These are phyloP conservation scores for Drosophila repleta DNA, from an alignment of 1,140 invertebrate genomes.

Conservation along the genomic window DNA sequence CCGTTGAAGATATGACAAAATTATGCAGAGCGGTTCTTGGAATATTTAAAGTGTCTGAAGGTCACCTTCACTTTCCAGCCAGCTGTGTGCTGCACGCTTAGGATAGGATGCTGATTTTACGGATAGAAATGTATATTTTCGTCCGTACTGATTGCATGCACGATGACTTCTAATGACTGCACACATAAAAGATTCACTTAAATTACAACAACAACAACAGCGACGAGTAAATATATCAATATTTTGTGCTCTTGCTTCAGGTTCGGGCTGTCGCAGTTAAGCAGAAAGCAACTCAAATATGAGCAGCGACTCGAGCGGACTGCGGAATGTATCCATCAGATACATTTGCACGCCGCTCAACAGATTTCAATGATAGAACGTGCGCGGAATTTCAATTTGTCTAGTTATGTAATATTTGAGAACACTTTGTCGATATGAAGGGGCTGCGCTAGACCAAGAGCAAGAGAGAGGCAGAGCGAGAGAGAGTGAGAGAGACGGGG, in stretches of 20 bases:
- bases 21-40: constrained; percentile 59
- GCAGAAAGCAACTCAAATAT: constrained; percentile 27
- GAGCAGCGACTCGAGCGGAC: constrained; percentile 17
- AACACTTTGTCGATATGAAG: constrained; percentile 29
- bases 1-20: constrained; percentile 51
- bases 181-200: constrained; percentile 17
- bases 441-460: not conserved
- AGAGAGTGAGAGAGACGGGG: not conserved
- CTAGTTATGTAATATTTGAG: constrained; percentile 73
- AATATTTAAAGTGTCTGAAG: constrained; percentile 44
- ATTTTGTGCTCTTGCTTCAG: constrained; percentile 49
- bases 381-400: constrained; percentile 78
- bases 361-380: constrained; percentile 82
- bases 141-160: constrained; percentile 2
- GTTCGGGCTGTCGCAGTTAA: constrained; percentile 33
- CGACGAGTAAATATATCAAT: constrained; percentile 52
- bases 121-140: constrained; percentile 10
- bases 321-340: constrained; percentile 55
- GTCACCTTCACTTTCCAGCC: constrained; percentile 52
- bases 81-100: not conserved
- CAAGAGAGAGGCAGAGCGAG: not conserved
- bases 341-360: constrained; percentile 65
- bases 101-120: constrained; percentile 10
- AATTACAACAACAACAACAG: constrained; percentile 1
- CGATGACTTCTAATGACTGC: constrained; percentile 26